Evolutionary conservation across 2,113 vertebrate species (phyloP).

Genomic region (Pavo muticus): DNA sequence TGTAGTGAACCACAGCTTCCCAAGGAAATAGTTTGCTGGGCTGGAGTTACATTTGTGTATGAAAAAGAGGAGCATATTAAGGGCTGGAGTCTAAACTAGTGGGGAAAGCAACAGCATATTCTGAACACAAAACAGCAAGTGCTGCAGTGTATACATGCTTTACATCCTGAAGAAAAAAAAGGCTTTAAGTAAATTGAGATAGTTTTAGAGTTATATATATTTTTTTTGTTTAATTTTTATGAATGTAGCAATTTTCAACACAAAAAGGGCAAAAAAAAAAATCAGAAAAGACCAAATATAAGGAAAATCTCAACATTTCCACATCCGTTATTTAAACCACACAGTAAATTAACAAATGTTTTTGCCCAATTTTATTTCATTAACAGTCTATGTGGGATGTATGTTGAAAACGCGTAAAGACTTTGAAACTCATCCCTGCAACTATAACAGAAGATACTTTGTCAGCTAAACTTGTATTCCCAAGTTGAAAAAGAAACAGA

Average conservation of each 20-base stretch:
- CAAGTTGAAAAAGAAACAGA: neutral
- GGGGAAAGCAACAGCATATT: neutral
- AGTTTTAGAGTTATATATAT: neutral
- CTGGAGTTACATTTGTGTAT: neutral
- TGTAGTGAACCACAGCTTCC: conserved; percentile 31
- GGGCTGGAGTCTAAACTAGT: neutral
- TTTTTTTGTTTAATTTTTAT: neutral
- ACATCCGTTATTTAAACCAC: neutral
- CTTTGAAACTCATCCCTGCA: neutral
- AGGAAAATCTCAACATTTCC: neutral
- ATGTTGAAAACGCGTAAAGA: neutral
- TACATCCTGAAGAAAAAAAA: neutral
- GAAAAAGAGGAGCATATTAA: neutral
- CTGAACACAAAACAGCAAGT: neutral
- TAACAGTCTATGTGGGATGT: neutral
- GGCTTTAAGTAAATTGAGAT: neutral
- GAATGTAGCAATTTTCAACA: neutral
- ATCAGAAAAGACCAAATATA: neutral
- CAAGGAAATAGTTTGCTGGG: conserved; percentile 45
- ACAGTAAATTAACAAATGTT: neutral
- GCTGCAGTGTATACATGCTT: neutral
- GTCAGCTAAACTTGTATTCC: neutral
- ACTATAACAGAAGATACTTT: neutral
- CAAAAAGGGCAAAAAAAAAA: neutral
- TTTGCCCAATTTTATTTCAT: neutral